These are phyloP conservation scores for Lymantria dispar DNA, from an alignment of 2,888 invertebrate genomes.

Conservation along the genomic window DNA sequence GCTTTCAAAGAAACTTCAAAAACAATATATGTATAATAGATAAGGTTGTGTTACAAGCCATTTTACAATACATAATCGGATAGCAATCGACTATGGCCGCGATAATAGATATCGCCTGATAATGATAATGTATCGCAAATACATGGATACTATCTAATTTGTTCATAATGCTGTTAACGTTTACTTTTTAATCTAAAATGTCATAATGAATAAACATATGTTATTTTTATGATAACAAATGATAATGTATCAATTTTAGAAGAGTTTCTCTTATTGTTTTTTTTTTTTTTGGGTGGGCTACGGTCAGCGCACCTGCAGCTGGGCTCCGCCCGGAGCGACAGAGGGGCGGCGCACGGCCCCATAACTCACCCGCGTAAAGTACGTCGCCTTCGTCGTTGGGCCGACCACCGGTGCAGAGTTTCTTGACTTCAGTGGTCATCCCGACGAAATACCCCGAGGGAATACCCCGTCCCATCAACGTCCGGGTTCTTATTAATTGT, in stretches of 20 bases:
- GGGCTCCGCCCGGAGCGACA: too few relatives aligned
- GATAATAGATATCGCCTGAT: constrained; percentile 35
- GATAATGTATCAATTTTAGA: neutral
- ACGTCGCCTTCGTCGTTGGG: too few relatives aligned
- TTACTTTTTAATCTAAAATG: constrained; percentile 2
- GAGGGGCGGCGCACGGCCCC: too few relatives aligned
- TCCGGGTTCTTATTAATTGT: too few relatives aligned
- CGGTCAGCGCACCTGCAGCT: too few relatives aligned
- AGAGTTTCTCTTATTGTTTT: neutral
- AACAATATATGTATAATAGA: neutral
- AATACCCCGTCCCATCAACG: too few relatives aligned
- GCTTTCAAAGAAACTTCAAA: neutral
- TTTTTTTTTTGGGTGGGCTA: too few relatives aligned
- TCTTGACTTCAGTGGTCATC: too few relatives aligned
- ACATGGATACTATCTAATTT: constrained; percentile 18
- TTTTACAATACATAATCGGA: constrained; percentile 45
- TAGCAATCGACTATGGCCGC: constrained; percentile 40
- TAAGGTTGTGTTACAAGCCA: constrained; percentile 19
- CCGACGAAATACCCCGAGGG: too few relatives aligned
- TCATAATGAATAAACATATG: constrained; percentile 6
- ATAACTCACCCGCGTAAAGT: too few relatives aligned
- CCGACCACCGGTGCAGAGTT: too few relatives aligned
- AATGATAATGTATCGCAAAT: constrained; percentile 26
- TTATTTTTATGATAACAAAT: constrained; percentile 1
- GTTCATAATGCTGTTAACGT: neutral